A percentile compares a stretch with the other conserved stretches of the same genome.
phyloP scores from a whole-genome alignment of 2,888 invertebrate genomes.

The Galerucella pusilla region DNA sequence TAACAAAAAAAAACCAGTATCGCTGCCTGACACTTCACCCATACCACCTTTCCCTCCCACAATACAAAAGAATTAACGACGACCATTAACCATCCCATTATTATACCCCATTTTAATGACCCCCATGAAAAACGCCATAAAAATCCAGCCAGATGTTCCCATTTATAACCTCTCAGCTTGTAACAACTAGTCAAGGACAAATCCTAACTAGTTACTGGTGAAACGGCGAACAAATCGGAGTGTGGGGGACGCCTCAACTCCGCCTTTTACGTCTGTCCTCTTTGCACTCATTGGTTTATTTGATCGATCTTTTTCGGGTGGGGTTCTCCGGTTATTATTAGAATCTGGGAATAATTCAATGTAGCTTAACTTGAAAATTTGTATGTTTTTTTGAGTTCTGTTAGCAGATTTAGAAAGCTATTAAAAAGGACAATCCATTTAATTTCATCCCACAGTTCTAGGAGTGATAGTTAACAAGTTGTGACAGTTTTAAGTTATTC shows the following conservation, averaged over 20 bases:
- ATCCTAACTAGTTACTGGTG: constrained; percentile 35
- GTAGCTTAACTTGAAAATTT: constrained; percentile 1
- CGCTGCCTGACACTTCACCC: constrained; percentile 17
- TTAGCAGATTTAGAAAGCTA: constrained; percentile 1
- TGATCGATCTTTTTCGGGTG: constrained; percentile 21
- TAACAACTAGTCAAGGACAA: constrained; percentile 47
- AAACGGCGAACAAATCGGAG: constrained; percentile 37
- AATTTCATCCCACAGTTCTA: not conserved
- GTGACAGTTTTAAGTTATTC: constrained; percentile 14
- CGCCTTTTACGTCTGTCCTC: constrained; percentile 35
- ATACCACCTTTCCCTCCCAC: constrained; percentile 28
- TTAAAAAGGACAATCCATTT: constrained; percentile 34
- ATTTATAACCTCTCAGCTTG: constrained; percentile 41
- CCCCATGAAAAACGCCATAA: constrained; percentile 47
- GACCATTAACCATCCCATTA: constrained; percentile 40
- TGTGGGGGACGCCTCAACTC: constrained; percentile 38
- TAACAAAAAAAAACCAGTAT: constrained; percentile 5
- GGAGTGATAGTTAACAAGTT: not conserved
- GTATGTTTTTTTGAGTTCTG: not conserved
- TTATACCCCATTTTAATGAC: constrained; percentile 47
- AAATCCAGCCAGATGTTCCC: constrained; percentile 46
- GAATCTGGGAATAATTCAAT: constrained; percentile 11
- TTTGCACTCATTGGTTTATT: constrained; percentile 25
- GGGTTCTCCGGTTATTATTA: constrained; percentile 10
- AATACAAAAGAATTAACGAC: constrained; percentile 32